These are phyloP conservation scores for Antrozous pallidus DNA, from an alignment of 2,797 vertebrate species.

Conservation along the genomic window DNA sequence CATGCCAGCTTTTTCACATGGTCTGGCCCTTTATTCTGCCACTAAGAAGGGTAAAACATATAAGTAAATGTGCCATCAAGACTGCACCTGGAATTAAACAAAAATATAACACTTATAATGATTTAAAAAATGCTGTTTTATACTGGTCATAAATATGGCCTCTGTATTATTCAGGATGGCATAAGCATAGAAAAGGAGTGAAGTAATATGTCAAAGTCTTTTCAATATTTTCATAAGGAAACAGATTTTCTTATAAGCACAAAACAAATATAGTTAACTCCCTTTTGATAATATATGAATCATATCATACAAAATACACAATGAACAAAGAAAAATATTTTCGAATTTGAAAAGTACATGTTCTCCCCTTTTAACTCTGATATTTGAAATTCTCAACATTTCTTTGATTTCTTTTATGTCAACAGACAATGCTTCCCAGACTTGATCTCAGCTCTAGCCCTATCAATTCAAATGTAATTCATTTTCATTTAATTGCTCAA, in stretches of 20 bases:
- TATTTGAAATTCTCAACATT: conserved; percentile 12
- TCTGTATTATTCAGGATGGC: conserved; percentile 5
- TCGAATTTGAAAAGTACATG: background rate
- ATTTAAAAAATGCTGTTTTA: background rate
- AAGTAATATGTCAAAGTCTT: background rate
- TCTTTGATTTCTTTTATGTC: conserved; percentile 16
- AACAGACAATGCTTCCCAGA: background rate
- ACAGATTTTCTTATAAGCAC: background rate
- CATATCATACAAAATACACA: conserved; percentile 35
- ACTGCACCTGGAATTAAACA: background rate
- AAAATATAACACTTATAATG: background rate
- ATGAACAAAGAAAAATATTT: conserved; percentile 31
- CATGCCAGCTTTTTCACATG: background rate
- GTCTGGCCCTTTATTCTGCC: background rate
- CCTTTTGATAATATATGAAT: background rate
- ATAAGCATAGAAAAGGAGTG: background rate
- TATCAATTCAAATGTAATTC: background rate
- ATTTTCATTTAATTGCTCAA: background rate
- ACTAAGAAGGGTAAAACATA: background rate
- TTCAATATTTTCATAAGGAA: conserved; percentile 22
- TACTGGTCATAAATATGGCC: background rate
- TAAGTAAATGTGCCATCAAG: background rate
- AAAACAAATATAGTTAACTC: background rate
- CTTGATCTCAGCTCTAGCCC: background rate
- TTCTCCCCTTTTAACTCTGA: background rate